phyloP scores from a whole-genome alignment of 2,797 vertebrate species.

The Enteromius treurensis region DNA sequence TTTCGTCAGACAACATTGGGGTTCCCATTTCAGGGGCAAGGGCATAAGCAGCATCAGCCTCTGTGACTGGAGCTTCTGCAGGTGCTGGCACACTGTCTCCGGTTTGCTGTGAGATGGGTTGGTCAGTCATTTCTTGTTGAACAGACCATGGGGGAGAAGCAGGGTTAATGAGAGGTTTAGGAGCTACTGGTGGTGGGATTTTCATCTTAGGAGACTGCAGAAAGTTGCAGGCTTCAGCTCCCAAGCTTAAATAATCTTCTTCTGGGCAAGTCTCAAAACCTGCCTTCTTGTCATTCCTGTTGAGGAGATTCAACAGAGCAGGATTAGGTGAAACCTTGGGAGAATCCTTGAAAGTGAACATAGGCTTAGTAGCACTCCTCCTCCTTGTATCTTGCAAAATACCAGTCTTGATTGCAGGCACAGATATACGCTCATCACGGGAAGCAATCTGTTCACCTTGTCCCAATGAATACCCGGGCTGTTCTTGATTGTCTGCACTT shows the following conservation, averaged over 20 bases:
- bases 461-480: slow-evolving; percentile 74
- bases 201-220: slow-evolving; percentile 86
- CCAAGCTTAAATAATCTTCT: slow-evolving; percentile 98
- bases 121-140: slow-evolving; percentile 74
- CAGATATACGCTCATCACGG: slow-evolving; percentile 93
- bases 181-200: slow-evolving; percentile 94
- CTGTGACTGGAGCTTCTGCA: slow-evolving; percentile 70
- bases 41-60: slow-evolving; percentile 63
- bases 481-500: slow-evolving; percentile 79
- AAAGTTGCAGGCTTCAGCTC: slow-evolving; percentile 98
- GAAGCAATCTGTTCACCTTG: slow-evolving; percentile 92
- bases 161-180: slow-evolving; percentile 89
- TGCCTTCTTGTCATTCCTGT: slow-evolving; percentile 83
- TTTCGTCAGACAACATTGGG: slow-evolving; percentile 65
- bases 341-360: slow-evolving; percentile 95
- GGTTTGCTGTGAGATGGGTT: slow-evolving; percentile 80
- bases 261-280: slow-evolving; percentile 92
- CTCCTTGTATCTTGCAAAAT: slow-evolving; percentile 87
- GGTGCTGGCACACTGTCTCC: slow-evolving; percentile 78
- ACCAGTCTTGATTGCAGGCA: slow-evolving; percentile 91
- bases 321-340: slow-evolving; percentile 94
- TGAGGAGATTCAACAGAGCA: slow-evolving; percentile 88
- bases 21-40: slow-evolving; percentile 67
- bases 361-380: slow-evolving; percentile 85
- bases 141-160: slow-evolving; percentile 86